These are phyloP conservation scores for Sebastes matsubarae DNA, from an alignment of 2,797 vertebrate genomes.

Conservation along the genomic window DNA sequence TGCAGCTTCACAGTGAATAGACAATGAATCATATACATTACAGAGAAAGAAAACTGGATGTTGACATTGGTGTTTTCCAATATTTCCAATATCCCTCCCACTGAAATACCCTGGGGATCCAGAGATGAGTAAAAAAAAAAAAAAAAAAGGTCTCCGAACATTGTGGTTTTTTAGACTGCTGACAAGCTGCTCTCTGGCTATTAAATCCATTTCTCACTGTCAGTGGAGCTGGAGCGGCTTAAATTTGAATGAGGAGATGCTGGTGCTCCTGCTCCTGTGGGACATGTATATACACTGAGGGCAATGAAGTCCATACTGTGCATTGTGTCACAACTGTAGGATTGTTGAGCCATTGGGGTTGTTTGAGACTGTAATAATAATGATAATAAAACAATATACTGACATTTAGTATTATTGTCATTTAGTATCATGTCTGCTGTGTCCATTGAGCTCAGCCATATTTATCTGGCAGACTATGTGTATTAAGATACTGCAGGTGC, in stretches of 20 bases:
- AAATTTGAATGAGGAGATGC: constrained; percentile 75
- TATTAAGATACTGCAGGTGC: not conserved
- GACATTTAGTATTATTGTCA: not conserved
- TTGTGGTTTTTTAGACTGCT: constrained; percentile 77
- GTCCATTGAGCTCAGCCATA: not conserved
- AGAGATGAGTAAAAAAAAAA: constrained; percentile 60
- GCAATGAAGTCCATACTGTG: constrained; percentile 31
- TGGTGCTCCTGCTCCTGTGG: constrained; percentile 59
- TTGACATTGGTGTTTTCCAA: constrained; percentile 68
- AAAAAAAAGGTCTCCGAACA: constrained; percentile 45
- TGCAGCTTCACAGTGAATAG: constrained; percentile 28
- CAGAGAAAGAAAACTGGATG: constrained; percentile 20
- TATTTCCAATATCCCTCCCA: constrained; percentile 58
- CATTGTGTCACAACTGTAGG: constrained; percentile 27
- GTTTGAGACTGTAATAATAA: not conserved
- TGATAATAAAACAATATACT: not conserved
- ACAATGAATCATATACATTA: constrained; percentile 45
- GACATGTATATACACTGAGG: constrained; percentile 46
- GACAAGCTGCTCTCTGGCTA: constrained; percentile 82
- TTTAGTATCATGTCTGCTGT: not conserved
- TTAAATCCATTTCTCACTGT: constrained; percentile 85
- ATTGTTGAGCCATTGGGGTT: not conserved
- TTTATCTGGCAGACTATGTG: not conserved
- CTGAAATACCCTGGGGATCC: constrained; percentile 56
- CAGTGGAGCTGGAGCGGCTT: constrained; percentile 66